phyloP scores from a whole-genome alignment of 2,888 invertebrate species.

The Cenopis cana region DNA sequence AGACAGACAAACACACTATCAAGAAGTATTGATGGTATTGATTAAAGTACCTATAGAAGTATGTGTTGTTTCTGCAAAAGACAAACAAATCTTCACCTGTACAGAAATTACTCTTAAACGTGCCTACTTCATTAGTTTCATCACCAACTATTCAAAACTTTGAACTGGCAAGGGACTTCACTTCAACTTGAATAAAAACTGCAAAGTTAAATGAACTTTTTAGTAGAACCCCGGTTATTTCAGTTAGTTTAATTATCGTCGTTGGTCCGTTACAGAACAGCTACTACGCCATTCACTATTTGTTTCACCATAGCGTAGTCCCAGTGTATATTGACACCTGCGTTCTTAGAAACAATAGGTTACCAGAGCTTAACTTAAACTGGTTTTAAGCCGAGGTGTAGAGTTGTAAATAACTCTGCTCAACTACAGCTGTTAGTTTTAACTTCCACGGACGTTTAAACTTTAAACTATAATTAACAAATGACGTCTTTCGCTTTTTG shows the following conservation, averaged over 20 bases:
- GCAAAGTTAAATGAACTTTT: slow-evolving; percentile 39
- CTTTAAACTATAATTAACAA: slow-evolving; percentile 11
- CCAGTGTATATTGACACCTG: not conserved
- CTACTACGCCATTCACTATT: not conserved
- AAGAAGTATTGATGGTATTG: no score
- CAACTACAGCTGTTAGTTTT: slow-evolving; percentile 26
- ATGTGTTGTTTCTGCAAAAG: not conserved
- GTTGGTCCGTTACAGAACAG: slow-evolving; percentile 22
- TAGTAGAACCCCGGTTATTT: slow-evolving; percentile 23
- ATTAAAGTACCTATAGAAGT: no score
- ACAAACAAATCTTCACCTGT: not conserved
- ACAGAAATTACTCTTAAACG: not conserved
- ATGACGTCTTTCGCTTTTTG: slow-evolving; percentile 4
- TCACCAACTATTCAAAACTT: not conserved
- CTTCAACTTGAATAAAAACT: slow-evolving; percentile 30
- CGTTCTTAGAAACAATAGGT: not conserved
- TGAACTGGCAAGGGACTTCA: slow-evolving; percentile 5
- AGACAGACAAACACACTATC: no score
- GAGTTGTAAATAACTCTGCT: not conserved
- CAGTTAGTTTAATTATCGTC: slow-evolving; percentile 38
- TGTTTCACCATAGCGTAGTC: not conserved
- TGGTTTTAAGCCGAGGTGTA: not conserved
- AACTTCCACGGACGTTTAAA: slow-evolving; percentile 35
- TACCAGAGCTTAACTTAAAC: not conserved
- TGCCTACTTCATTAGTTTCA: slow-evolving; percentile 16